Base-by-base conservation (phyloP, 2,888 invertebrate genomes). In the Anticlea derivata region DNA sequence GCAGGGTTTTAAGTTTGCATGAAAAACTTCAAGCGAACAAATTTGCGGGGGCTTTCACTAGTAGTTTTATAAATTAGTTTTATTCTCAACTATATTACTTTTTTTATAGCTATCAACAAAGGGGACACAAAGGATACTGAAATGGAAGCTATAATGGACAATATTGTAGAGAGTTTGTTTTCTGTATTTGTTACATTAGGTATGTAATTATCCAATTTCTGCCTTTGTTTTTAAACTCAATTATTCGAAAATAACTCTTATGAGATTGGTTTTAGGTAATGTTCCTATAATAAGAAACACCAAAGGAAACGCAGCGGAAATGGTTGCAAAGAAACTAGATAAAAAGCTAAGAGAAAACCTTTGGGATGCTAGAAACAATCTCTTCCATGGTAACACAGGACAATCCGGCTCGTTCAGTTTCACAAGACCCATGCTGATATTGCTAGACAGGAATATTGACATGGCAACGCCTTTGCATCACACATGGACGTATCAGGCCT, bases 401-500 rank as follows among this genome's bases (percentile, higher is more conserved):
- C 93, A 97, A 83, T 90, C 92, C 0, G 95, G 95, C 0, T 92
- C 93, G 44, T 94, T 93, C 70, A 96, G 97, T 80, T 98, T 98
- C 79, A 98, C 98, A 70, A 92, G 99, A 37, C 99, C 99, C 0
- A 92, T 99, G 68, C 89, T 99, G 23, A 95, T 99, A 60, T 89
- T 99, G 53, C 89, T 99, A 47, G 99, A 99, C 82, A 93, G 99
- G 53, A 98, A 97, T 83, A 92, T 98, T 60, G 99, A 99, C 81
- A 94, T 99, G 93, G 98, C 99, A 1, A 99, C 99, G 30, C 98
- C 98, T 13, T 88, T 99, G 53, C 99, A 99, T 91, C 99, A 99
- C 83, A 99, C 99, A 0, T 99, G 99, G 99, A 99, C 99, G 0
- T 99, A 99, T 83, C 99, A 99, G 85, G 99, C 99, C 0, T 86